These are phyloP conservation scores for Indicator indicator DNA, from an alignment of 2,113 vertebrate genomes.

Conservation along the genomic window DNA sequence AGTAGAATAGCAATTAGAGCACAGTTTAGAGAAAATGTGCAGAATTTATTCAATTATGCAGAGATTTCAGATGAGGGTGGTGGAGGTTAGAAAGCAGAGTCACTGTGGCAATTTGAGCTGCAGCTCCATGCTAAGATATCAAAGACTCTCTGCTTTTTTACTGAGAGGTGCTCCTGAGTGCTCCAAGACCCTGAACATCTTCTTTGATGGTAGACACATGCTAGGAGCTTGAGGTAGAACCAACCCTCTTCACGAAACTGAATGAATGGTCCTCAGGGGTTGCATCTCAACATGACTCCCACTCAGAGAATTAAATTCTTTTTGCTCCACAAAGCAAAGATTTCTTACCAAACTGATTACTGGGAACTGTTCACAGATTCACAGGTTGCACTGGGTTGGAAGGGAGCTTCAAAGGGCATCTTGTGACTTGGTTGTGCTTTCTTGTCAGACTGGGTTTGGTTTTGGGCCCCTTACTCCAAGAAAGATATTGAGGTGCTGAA, in stretches of 20 bases:
- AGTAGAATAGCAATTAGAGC: background rate
- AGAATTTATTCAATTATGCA: background rate
- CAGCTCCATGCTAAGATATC: background rate
- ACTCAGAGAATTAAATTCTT: background rate
- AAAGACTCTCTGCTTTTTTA: background rate
- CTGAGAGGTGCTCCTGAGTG: background rate
- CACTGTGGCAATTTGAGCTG: background rate
- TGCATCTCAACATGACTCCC: background rate
- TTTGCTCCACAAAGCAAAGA: background rate
- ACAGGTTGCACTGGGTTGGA: too few relatives aligned
- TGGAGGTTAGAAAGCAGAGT: background rate
- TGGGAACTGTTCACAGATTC: background rate
- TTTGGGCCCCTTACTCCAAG: too few relatives aligned
- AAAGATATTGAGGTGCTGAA: too few relatives aligned
- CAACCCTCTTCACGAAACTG: background rate
- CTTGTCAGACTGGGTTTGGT: background rate
- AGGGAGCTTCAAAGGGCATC: too few relatives aligned
- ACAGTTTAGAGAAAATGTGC: background rate
- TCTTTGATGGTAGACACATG: background rate
- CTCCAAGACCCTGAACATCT: background rate
- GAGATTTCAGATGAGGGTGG: background rate
- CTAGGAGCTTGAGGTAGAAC: background rate
- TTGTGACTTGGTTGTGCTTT: background rate
- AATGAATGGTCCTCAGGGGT: background rate
- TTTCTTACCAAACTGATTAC: background rate